Evolutionary conservation across 2,888 invertebrate genomes (phyloP), one percentile per base, ranked within the genome.

Genomic region (Ophraella communa): DNA sequence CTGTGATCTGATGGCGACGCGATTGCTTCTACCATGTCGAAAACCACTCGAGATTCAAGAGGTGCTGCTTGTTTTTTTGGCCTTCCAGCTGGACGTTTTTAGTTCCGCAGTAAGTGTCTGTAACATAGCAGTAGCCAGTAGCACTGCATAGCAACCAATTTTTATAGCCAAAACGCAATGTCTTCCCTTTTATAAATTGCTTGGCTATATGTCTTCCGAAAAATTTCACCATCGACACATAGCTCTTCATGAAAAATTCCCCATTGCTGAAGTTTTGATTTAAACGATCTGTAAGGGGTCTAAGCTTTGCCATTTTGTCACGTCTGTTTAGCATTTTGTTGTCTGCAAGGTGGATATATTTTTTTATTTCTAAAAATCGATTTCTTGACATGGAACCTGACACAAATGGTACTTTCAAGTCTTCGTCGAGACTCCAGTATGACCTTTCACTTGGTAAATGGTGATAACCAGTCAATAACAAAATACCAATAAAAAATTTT

Each of bases 401-500:
- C 3, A 44, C 44, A 17, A 44, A 17, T 17, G 17, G 44, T 18
- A 44, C 44, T 44, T 18, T 18, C 14, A 44, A 18, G 18, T 44
- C 44, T 44, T 44, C 44, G 18, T 44, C 44, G 53, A 74, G 64
- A 64, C 70, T 71, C 77, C 76, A 78, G 67, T 77, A 78, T 54
- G 66, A 63, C 59, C 74, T 65, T 66, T 78, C 74, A 49, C 71
- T 60, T 51, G 73, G 76, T 65, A 77, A 64, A 67, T 69, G 69
- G 67, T 77, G 76, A 67, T 76, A 78, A 35, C 76, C 76, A 54
- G 71, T 70, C 49, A 78, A 66, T 52, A 76, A 56, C 23, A 65
- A 23, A 18, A 71, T 47, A 21, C 73, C 67, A 52, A 60, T 18
- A 30, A 52, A 52, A 18, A 17, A 14, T 24, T 49, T 49, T 24